Evolutionary conservation across 2,888 invertebrate species (phyloP), one percentile per base, ranked within the genome.

Genomic region (Megaustenia siamemsis): DNA sequence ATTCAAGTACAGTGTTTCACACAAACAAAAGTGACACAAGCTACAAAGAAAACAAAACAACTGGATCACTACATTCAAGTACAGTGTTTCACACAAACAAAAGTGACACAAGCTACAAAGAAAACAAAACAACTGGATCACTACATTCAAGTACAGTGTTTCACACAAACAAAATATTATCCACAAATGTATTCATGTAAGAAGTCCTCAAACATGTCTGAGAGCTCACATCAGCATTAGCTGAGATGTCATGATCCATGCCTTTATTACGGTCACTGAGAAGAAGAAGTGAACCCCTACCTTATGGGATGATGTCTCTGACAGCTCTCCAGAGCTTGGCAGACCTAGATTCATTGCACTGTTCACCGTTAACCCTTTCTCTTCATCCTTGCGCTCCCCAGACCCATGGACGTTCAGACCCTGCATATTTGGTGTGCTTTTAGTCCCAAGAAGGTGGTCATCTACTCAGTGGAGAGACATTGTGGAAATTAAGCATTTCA

Each of bases 381-480:
- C 79, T 38, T 69, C 77, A 71, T 79, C 79, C n/a, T 77, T 79
- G 35, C 66, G 78, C 63, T 86, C 86, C n/a, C 43, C 71, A 28
- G 45, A n/a, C 45, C 45, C 71, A 24, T 49, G 60, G 10, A 32
- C 63, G 15, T 73, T 83, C 38, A 88, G 53, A 28, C 85, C 82
- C 15, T 63, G 71, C 71, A 89, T 84, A 87, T 91, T 92, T 45
- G 92, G 92, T 56, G 91, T 90, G 66, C 90, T 91, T 84, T 91
- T 91, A 32, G 90, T 90, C 32, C 89, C 89, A 45, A 83, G 45
- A 45, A 66, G 49, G 35, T 86, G 86, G 12, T 87, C 86, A 45
- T 80, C 75, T 24, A 28, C 73, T 63, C 32, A 28, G 12, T 24
- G 68, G 32, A 35, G 12, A 35, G 35, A 38, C 12, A 63, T 10